Conservation (phyloP, 2,888 invertebrate species). For the Trachelus tabidus region DNA sequence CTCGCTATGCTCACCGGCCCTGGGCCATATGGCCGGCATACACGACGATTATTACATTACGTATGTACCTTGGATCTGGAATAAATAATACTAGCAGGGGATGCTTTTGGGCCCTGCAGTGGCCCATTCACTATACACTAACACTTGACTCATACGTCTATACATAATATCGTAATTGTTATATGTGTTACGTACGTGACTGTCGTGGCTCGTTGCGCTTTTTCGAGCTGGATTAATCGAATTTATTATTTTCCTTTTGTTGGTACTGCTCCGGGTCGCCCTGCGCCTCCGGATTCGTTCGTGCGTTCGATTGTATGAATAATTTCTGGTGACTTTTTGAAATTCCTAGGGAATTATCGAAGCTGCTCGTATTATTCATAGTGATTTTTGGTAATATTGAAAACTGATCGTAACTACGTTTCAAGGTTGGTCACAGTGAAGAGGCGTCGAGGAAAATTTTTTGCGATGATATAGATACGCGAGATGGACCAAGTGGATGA, state of each 20-base stretch:
- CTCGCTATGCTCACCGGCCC: conserved; percentile 24
- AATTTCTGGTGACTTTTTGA: not conserved
- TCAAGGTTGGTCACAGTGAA: too few relatives aligned
- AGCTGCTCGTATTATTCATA: not conserved
- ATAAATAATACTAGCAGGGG: conserved; percentile 49
- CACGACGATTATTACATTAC: conserved; percentile 66
- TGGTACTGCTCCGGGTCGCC: not conserved
- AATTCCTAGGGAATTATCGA: too few relatives aligned
- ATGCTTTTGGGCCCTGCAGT: conserved; percentile 9
- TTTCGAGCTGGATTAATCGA: conserved; percentile 59
- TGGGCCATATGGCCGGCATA: conserved; percentile 62
- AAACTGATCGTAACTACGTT: not conserved
- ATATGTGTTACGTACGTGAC: conserved; percentile 1
- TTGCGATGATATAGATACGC: not conserved
- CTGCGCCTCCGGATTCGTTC: not conserved
- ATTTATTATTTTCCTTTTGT: conserved; percentile 53
- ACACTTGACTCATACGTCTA: not conserved
- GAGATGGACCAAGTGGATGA: not conserved
- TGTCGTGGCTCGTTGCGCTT: conserved; percentile 59
- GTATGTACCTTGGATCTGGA: conserved; percentile 56
- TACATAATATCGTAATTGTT: not conserved
- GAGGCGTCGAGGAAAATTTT: not conserved
- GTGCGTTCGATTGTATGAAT: not conserved
- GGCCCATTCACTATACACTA: not conserved
- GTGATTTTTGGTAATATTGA: not conserved